Evolutionary conservation across 1,140 invertebrate genomes (phyloP).

Genomic region (Pseudoatta argentina): DNA sequence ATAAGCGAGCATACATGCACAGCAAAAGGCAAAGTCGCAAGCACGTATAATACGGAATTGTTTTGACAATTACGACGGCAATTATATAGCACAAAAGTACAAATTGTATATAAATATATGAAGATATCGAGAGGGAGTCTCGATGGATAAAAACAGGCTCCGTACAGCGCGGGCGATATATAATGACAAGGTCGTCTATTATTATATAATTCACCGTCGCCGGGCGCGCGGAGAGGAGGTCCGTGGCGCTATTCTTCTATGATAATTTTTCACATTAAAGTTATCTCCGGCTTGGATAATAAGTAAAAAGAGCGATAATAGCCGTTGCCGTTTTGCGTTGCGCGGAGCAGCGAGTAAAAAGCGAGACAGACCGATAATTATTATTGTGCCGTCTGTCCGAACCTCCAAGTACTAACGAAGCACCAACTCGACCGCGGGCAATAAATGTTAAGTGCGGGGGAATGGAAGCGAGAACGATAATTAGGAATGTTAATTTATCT

Average conservation of each 20-base stretch:
- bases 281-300: constrained; percentile 64
- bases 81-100: background rate
- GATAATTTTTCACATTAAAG: constrained; percentile 65
- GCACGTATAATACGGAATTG: background rate
- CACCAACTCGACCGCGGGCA: constrained; percentile 60
- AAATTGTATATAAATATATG: constrained; percentile 37
- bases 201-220: constrained; percentile 72
- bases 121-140: constrained; percentile 18
- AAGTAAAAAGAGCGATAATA: constrained; percentile 70
- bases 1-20: too few relatives aligned
- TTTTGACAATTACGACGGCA: background rate
- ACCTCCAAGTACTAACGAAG: constrained; percentile 60
- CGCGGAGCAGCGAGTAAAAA: constrained; percentile 54
- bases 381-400: constrained; percentile 69
- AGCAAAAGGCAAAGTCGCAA: background rate
- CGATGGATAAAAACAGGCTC: constrained; percentile 38
- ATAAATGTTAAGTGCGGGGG: constrained; percentile 64
- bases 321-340: constrained; percentile 62
- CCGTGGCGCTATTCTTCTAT: constrained; percentile 53
- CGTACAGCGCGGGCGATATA: background rate
- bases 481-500: constrained; percentile 73
- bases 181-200: constrained; percentile 66
- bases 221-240: constrained; percentile 13
- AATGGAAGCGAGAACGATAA: constrained; percentile 72
- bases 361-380: constrained; percentile 68